A percentile compares a stretch with the other conserved stretches of the same genome.
These are phyloP conservation scores for Ptilorrhoa leucosticta DNA, from an alignment of 2,113 vertebrate genomes.

Conservation along the genomic window DNA sequence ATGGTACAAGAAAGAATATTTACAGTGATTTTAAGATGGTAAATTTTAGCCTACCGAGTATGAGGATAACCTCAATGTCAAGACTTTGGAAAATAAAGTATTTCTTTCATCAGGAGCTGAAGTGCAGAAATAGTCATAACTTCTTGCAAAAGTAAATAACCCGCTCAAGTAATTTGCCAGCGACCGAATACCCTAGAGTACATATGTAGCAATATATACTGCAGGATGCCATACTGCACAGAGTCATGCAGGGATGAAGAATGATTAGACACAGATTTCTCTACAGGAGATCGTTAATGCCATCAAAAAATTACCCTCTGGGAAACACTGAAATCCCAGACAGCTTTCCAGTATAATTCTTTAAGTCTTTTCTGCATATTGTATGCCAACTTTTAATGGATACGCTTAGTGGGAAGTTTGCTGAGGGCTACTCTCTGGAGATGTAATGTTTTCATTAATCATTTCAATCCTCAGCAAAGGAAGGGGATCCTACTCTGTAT, in stretches of 20 bases:
- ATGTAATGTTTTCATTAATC: constrained; percentile 8
- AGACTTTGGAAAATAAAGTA: neutral
- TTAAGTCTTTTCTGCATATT: constrained; percentile 3
- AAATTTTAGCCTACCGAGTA: neutral
- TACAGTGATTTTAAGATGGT: neutral
- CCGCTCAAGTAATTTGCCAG: neutral
- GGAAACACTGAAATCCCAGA: constrained; percentile 27
- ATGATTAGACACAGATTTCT: constrained; percentile 33
- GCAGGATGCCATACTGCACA: neutral
- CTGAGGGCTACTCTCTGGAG: constrained; percentile 10
- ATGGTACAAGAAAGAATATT: neutral
- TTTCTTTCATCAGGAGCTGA: neutral
- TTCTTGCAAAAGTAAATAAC: constrained; percentile 36
- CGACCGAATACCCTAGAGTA: neutral
- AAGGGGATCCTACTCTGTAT: neutral
- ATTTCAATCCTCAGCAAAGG: neutral
- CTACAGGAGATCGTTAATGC: neutral
- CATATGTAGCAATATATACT: neutral
- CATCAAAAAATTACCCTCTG: constrained; percentile 18
- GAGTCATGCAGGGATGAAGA: neutral
- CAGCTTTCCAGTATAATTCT: neutral
- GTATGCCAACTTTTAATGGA: constrained; percentile 19
- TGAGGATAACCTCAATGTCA: neutral
- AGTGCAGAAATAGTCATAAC: neutral
- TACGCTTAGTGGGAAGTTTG: constrained; percentile 6